phyloP scores from a whole-genome alignment of 2,797 vertebrate genomes.

The Euthynnus affinis region DNA sequence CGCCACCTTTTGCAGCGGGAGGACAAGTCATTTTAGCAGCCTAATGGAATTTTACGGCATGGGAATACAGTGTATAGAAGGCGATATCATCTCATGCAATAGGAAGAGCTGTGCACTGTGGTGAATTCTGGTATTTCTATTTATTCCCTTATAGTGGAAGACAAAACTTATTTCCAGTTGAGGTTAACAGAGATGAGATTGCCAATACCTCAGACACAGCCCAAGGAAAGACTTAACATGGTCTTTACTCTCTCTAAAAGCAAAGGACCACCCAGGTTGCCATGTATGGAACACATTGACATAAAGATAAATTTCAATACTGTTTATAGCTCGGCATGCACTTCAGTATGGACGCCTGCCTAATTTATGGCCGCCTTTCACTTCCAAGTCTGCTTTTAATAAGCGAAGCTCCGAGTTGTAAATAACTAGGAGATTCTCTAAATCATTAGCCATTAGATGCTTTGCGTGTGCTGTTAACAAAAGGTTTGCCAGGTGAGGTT shows the following conservation, averaged over 20 bases:
- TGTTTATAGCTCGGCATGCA: conserved; percentile 51
- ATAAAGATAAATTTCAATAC: conserved; percentile 53
- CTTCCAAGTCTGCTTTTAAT: conserved; percentile 69
- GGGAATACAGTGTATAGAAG: conserved; percentile 70
- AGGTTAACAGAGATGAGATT: conserved; percentile 63
- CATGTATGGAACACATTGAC: conserved; percentile 46
- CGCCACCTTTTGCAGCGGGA: conserved; percentile 70
- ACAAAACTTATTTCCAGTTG: conserved; percentile 68
- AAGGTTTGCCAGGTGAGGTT: conserved; percentile 72
- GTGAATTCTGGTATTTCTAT: conserved; percentile 74
- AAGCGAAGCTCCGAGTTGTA: conserved; percentile 59
- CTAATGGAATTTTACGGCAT: conserved; percentile 78
- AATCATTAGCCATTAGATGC: conserved; percentile 74
- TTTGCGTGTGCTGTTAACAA: conserved; percentile 65
- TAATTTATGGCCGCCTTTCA: conserved; percentile 66
- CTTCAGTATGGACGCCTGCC: conserved; percentile 26
- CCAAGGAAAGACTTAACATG: conserved; percentile 41
- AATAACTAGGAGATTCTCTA: conserved; percentile 67
- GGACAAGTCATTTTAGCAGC: conserved; percentile 78
- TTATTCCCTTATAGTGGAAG: conserved; percentile 61
- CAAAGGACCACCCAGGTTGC: conserved; percentile 13
- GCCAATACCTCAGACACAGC: conserved; percentile 43
- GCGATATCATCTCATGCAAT: conserved; percentile 71
- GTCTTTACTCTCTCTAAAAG: conserved; percentile 31
- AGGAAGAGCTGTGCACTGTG: conserved; percentile 44